phyloP scores from a whole-genome alignment of 2,888 invertebrate genomes.

The Corythucha ciliata region DNA sequence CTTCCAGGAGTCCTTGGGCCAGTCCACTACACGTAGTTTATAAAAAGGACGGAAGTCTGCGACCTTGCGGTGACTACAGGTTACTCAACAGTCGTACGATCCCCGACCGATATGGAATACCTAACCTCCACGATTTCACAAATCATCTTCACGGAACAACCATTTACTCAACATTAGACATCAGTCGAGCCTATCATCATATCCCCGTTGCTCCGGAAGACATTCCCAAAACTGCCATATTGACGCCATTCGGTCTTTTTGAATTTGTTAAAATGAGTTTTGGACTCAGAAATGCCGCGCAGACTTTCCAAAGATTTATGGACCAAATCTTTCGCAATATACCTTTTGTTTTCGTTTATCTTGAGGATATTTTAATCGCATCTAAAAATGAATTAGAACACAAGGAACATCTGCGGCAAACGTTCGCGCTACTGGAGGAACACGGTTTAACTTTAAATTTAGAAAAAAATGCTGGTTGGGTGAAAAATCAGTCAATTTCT shows the following conservation, averaged over 20 bases:
- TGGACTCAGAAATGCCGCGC: constrained; percentile 5
- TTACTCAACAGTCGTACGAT: constrained; percentile 35
- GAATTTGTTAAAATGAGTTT: constrained; percentile 2
- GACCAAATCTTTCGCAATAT: constrained; percentile 30
- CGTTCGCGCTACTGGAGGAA: constrained; percentile 1
- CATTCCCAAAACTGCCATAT: constrained; percentile 34
- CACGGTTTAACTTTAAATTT: not conserved
- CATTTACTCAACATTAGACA: constrained; percentile 38
- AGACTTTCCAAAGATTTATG: constrained; percentile 34
- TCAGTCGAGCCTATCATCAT: constrained; percentile 35
- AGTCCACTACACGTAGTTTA: constrained; percentile 4
- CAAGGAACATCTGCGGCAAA: not conserved
- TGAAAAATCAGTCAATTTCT: not conserved
- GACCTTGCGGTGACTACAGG: constrained; percentile 41
- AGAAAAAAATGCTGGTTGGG: constrained; percentile 5
- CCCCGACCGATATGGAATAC: constrained; percentile 34
- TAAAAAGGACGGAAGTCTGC: constrained; percentile 6
- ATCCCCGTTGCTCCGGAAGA: constrained; percentile 28
- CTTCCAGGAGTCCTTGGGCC: constrained; percentile 7
- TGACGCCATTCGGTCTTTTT: constrained; percentile 10
- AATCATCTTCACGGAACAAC: constrained; percentile 36
- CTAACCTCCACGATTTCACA: not conserved
- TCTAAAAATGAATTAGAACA: constrained; percentile 22
- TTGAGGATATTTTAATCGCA: constrained; percentile 34
- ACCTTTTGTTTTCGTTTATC: constrained; percentile 30